Base-by-base conservation (phyloP, 2,113 vertebrate genomes). In the Alethe castanea region DNA sequence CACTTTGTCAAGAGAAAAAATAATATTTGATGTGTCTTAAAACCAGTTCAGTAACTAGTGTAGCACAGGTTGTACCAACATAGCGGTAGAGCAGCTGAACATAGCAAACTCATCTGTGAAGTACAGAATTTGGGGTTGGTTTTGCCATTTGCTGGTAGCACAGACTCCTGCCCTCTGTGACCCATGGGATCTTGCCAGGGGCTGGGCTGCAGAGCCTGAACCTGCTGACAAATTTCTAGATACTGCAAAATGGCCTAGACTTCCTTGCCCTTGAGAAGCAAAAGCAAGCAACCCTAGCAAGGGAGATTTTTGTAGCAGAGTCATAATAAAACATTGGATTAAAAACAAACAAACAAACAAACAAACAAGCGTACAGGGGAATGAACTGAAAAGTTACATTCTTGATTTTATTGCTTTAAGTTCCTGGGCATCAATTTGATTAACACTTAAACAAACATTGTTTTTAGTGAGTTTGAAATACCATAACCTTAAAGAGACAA, bases 131-230 rank as follows among this genome's bases (percentile, higher is more conserved):
- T 77, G n/a, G 72, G 54, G 20, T 31, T 92, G 56, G 19, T 66
- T 61, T 88, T 3, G 5, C 40, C 0, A 0, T 44, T 35, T 70
- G 20, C 13, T 7, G 0, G 70, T 65, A 72, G 71, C 70, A 56
- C 44, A 29, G 54, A n/a, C 24, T 80, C 36, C 44, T 88, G 57
- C n/a, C 7, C 22, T 66, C 25, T 2, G 0, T 70, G 80, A 54
- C 33, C 19, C 23, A 23, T 18, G 31, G 28, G 23, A 50, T 22
- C 45, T 53, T 60, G 54, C n/a, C 69, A 74, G 65, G 14, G 14
- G 6, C 81, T 42, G 35, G 14, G 12, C 18, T 59, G 53, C 0
- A 0, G 25, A 87, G 7, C 10, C 36, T 36, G 44, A 80, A 65
- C 67, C 19, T 61, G 19, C 53, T 40, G 70, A 28, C 2, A 14